Conservation (phyloP, 2,797 vertebrate species). For the Chelon labrosus region DNA sequence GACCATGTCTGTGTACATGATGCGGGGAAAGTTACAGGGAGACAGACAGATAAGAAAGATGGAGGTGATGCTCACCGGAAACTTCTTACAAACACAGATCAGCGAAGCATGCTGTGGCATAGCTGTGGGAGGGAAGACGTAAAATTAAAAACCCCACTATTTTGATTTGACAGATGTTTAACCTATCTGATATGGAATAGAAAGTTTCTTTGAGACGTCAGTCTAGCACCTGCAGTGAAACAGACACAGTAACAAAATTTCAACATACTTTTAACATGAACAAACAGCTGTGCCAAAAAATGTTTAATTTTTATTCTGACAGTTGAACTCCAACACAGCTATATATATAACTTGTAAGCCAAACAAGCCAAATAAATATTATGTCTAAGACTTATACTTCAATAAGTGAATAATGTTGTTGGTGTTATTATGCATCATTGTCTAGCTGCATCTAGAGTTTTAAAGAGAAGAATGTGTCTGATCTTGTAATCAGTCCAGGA, state of each 20-base stretch:
- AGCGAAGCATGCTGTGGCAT: slow-evolving; percentile 24
- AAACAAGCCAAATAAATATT: not conserved
- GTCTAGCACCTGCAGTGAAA: slow-evolving; percentile 25
- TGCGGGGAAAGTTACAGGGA: not conserved
- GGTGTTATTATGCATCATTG: not conserved
- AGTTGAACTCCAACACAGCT: slow-evolving; percentile 10
- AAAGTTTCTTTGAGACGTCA: slow-evolving; percentile 46
- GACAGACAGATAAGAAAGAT: slow-evolving; percentile 6
- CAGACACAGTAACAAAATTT: slow-evolving; percentile 17
- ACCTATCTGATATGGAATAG: not conserved
- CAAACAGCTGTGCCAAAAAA: slow-evolving; percentile 1
- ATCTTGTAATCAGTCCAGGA: slow-evolving; percentile 14
- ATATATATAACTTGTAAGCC: slow-evolving; percentile 3
- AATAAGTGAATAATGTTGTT: slow-evolving; percentile 6
- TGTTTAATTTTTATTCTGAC: not conserved
- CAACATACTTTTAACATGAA: slow-evolving; percentile 8
- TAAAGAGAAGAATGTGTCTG: slow-evolving; percentile 27
- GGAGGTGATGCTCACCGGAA: not conserved
- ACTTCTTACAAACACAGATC: slow-evolving; percentile 12
- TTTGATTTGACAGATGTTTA: slow-evolving; percentile 44
- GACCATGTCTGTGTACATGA: not conserved
- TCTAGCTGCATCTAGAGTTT: slow-evolving; percentile 14
- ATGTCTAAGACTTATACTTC: not conserved
- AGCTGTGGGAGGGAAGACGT: slow-evolving; percentile 8
- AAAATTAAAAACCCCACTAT: slow-evolving; percentile 18